Evolutionary conservation across 1,140 invertebrate genomes (phyloP), one percentile per base, ranked within the genome.

Genomic region (Heliconius melpomene): DNA sequence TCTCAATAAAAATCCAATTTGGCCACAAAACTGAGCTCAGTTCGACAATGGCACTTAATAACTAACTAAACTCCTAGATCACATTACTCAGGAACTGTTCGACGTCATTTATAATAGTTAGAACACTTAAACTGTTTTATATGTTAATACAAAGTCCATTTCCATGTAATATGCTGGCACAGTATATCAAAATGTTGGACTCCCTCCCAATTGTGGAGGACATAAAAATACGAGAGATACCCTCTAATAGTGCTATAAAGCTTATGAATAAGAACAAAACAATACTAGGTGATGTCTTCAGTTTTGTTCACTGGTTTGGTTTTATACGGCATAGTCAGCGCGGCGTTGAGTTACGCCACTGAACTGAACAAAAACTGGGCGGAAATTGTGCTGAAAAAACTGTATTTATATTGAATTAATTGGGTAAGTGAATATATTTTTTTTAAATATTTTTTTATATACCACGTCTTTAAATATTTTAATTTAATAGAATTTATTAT

Each of bases 121-220:
- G 71, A 72, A n/a, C 32, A 72, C 71, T 79, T 74, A 79, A 79
- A 74, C 38, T 54, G 26, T 79, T 79, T 79, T 79, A 79, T 79
- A 79, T 79, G 78, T 79, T 79, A 79, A 79, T 77, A 74, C 72
- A 70, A 74, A 70, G 52, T 57, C 32, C 54, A 79, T 79, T 79
- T 70, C 71, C 78, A 79, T 79, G 72, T 79, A 79, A 79, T 79
- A 79, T 79, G 52, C 60, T 74, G 72, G 78, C 78, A 74, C 52
- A 79, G 71, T 79, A 79, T 70, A 79, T 79, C 78, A 79, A 66
- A 73, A 50, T 73, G 46, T 79, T 79, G 78, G 78, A 79, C 40
- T 60, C 36, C 40, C 72, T 74, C 78, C 78, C 78, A 79, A 74
- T 74, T 79, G 57, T 66, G 72, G 72, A 72, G 54, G 40, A 79